Conservation (phyloP, 2,113 vertebrate genomes). For the Calyptommatus sinebrachiatus region DNA sequence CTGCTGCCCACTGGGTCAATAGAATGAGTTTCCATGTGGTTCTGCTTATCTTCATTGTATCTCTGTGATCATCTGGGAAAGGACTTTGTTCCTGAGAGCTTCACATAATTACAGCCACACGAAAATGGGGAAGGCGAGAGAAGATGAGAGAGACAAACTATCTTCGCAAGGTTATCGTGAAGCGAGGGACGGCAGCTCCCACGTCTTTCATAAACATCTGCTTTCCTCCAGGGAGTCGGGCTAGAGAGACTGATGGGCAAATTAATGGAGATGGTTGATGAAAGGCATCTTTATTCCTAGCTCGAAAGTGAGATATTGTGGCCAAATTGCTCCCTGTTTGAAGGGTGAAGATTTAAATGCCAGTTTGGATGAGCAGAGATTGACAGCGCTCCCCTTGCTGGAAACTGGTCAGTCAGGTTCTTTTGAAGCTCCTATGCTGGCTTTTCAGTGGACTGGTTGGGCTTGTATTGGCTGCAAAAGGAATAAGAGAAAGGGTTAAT, state of each 20-base stretch:
- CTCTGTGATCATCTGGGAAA: background rate
- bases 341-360: background rate
- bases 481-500: too few relatives aligned
- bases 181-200: background rate
- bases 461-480: too few relatives aligned
- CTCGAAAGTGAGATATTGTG: slow-evolving; percentile 7
- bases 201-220: background rate
- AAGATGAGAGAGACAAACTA: too few relatives aligned
- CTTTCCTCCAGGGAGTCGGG: background rate
- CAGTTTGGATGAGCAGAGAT: too few relatives aligned
- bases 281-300: background rate
- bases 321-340: background rate
- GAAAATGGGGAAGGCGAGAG: too few relatives aligned
- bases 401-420: too few relatives aligned
- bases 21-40: background rate
- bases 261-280: background rate
- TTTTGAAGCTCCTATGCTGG: too few relatives aligned
- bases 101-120: too few relatives aligned
- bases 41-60: background rate
- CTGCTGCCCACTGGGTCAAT: too few relatives aligned
- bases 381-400: too few relatives aligned
- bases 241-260: background rate
- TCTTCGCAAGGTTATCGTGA: background rate
- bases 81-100: too few relatives aligned
- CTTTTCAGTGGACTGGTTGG: too few relatives aligned